phyloP scores from a whole-genome alignment of 1,140 invertebrate genomes.

The Acromyrmex heyeri region DNA sequence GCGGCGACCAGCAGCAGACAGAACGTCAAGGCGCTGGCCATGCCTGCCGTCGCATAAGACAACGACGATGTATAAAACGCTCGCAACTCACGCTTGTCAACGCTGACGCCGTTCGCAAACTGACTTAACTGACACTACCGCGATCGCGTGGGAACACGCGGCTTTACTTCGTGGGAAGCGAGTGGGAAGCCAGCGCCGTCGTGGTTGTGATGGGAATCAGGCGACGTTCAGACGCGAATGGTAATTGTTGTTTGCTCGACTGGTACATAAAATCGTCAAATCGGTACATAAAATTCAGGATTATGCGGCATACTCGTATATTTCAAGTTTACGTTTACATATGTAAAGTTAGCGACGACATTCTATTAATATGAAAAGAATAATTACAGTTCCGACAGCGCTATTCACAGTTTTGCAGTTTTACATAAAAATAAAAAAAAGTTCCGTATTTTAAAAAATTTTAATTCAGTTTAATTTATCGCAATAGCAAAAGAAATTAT shows the following conservation, averaged over 20 bases:
- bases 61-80: constrained; percentile 23
- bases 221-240: background rate
- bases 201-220: background rate
- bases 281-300: background rate
- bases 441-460: too few relatives aligned
- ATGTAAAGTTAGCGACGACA: too few relatives aligned
- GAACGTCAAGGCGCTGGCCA: constrained; percentile 60
- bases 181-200: background rate
- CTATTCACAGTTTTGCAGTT: too few relatives aligned
- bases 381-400: too few relatives aligned
- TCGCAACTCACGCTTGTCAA: constrained; percentile 6
- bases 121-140: constrained; percentile 40
- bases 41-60: constrained; percentile 51
- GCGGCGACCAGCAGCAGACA: constrained; percentile 56
- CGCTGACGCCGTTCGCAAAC: constrained; percentile 52
- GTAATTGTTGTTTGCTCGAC: background rate
- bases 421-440: too few relatives aligned
- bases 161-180: background rate
- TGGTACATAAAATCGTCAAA: background rate
- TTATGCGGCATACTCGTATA: too few relatives aligned
- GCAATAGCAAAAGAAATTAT: too few relatives aligned
- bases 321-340: too few relatives aligned
- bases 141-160: constrained; percentile 50
- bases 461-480: too few relatives aligned
- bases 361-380: too few relatives aligned